Conservation (phyloP, 2,888 invertebrate genomes). For the Caenorhabditis uteleia region DNA sequence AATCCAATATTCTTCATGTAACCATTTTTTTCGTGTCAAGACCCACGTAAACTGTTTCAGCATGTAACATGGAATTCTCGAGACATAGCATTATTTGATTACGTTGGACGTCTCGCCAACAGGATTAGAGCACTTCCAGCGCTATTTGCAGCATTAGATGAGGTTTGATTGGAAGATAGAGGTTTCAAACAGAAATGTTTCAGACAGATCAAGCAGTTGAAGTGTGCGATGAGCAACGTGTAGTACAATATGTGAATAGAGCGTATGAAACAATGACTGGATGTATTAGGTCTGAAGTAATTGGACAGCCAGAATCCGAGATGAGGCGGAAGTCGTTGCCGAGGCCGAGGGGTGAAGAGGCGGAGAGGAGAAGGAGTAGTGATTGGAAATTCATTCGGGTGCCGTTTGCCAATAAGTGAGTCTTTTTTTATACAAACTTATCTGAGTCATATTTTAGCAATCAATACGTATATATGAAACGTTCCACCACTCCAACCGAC, state of each 20-base stretch:
- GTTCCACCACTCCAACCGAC: conserved; percentile 52
- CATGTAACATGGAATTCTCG: conserved; percentile 53
- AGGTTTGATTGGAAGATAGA: conserved; percentile 41
- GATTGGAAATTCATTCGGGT: conserved; percentile 69
- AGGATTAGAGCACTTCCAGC: conserved; percentile 67
- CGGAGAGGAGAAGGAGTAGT: conserved; percentile 57
- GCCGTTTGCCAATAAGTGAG: conserved; percentile 55
- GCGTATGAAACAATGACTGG: conserved; percentile 72
- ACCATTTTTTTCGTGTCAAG: conserved; percentile 2
- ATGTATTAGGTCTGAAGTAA: conserved; percentile 70
- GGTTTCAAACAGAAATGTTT: conserved; percentile 12
- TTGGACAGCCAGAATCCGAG: conserved; percentile 54
- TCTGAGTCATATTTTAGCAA: conserved; percentile 43
- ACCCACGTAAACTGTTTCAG: conserved; percentile 25
- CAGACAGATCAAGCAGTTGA: conserved; percentile 68
- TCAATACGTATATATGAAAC: conserved; percentile 68
- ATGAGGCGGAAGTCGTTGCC: conserved; percentile 52
- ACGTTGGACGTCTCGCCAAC: conserved; percentile 57
- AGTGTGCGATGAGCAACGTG: conserved; percentile 66
- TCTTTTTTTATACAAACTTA: neutral
- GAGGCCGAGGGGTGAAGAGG: conserved; percentile 43
- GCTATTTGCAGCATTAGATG: conserved; percentile 67
- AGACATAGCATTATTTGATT: conserved; percentile 63
- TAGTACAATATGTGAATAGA: conserved; percentile 72
- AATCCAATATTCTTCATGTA: conserved; percentile 58